Base-by-base conservation (phyloP, 2,888 invertebrate genomes). In the Trachelus stipa region DNA sequence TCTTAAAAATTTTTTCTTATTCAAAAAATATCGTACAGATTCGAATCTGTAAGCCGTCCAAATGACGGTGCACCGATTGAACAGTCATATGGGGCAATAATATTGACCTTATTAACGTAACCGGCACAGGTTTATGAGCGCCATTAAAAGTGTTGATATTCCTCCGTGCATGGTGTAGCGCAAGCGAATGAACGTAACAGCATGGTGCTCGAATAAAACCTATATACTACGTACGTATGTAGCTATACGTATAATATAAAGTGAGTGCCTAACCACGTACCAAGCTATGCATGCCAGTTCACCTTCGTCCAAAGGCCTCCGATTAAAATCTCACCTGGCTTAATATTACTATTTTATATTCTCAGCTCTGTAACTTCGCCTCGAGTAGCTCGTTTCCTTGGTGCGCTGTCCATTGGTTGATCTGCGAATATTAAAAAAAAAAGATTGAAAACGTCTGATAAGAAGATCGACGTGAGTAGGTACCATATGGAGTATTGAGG, bases 321-420 rank as follows among this genome's bases (percentile, higher is more conserved):
- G 88, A 88, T 88, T 88, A 89, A 56, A 87, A 88, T 89, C 88
- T 85, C 84, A 83, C 85, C 81, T 82, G 83, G 84, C 86, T 88
- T 87, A 87, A 88, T 87, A 88, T 88, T 88, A 87, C 88, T 88
- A 88, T 88, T 88, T 88, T 86, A 87, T 56, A 56, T 56, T 56
- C 56, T 9, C 56, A 9, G 23, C 56, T 56, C 56, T 56, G 23
- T 56, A 56, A 56, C 56, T 56, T 9, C 56, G 56, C 56, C 56
- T 56, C 23, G 56, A 56, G 56, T 56, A 23, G 56, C 56, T 56
- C 56, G 23, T 23, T 56, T 56, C 23, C 56, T 23, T 15, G 56
- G 56, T 56, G 56, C 56, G 56, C 56, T 56, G 56, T 56, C 56
- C 23, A 56, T 23, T 56, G 56, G 56, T 23, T 56, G 56, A 56